A percentile compares a stretch with the other conserved stretches of the same genome.
Conservation (phyloP, 2,113 vertebrate genomes). For the Garra rufa region DNA sequence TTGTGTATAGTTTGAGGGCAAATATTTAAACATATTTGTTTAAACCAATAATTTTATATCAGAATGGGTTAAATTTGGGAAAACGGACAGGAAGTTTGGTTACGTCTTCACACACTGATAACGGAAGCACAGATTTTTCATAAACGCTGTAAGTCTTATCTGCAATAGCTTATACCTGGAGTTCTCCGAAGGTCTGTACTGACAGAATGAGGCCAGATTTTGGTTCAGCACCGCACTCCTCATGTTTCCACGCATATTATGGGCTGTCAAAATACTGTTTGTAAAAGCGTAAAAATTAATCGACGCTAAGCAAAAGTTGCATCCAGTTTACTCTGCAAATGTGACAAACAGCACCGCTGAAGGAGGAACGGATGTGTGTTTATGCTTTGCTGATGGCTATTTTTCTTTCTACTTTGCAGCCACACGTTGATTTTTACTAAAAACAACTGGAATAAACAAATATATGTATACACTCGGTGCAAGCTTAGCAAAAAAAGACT, state of each 20-base stretch:
- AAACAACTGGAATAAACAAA: constrained; percentile 75
- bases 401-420: constrained; percentile 62
- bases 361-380: constrained; percentile 67
- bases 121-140: background rate
- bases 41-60: background rate
- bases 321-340: constrained; percentile 72
- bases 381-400: constrained; percentile 70
- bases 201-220: constrained; percentile 75
- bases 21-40: background rate
- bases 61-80: too few relatives aligned
- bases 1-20: background rate
- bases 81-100: background rate
- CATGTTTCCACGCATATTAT: constrained; percentile 55
- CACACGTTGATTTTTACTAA: constrained; percentile 58
- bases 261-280: constrained; percentile 69
- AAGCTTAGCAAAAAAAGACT: constrained; percentile 63
- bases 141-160: background rate
- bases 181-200: constrained; percentile 41
- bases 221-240: constrained; percentile 45
- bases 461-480: constrained; percentile 66
- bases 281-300: constrained; percentile 68
- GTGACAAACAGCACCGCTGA: constrained; percentile 65
- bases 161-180: background rate
- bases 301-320: constrained; percentile 69
- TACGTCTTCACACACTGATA: background rate